A percentile compares a stretch with the other conserved stretches of the same genome.
phyloP scores from a whole-genome alignment of 1,140 invertebrate genomes.

The Chelonus insularis region DNA sequence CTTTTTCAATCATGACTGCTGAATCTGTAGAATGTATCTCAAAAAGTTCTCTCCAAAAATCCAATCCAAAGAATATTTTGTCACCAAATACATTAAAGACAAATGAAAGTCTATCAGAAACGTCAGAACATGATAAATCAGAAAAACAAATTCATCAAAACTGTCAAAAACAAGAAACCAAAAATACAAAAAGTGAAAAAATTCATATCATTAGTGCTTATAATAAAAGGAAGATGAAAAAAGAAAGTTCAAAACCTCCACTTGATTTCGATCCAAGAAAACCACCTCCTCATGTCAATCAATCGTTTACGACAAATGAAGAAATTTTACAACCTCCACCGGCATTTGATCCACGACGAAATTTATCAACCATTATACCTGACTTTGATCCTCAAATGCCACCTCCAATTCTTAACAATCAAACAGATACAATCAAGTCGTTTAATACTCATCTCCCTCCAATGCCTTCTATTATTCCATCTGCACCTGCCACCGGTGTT shows the following conservation, averaged over 20 bases:
- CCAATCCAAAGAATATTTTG: too few species aligned
- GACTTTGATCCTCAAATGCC: neutral
- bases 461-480: constrained; percentile 17
- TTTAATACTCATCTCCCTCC: constrained; percentile 5
- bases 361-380: constrained; percentile 11
- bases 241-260: neutral
- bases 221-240: too few species aligned
- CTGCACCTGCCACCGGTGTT: too few species aligned
- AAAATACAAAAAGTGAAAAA: too few species aligned
- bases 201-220: too few species aligned
- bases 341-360: constrained; percentile 37
- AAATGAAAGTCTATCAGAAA: neutral
- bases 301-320: constrained; percentile 5
- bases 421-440: constrained; percentile 16
- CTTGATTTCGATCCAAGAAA: constrained; percentile 26
- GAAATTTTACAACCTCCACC: constrained; percentile 33
- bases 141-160: neutral
- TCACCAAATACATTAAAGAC: too few species aligned
- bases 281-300: constrained; percentile 5
- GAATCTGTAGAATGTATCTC: too few species aligned
- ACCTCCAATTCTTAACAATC: constrained; percentile 16
- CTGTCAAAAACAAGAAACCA: too few species aligned
- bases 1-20: too few species aligned
- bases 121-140: neutral
- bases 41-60: too few species aligned